Conservation (phyloP, 2,888 invertebrate species). For the Agonopterix subpropinquella region DNA sequence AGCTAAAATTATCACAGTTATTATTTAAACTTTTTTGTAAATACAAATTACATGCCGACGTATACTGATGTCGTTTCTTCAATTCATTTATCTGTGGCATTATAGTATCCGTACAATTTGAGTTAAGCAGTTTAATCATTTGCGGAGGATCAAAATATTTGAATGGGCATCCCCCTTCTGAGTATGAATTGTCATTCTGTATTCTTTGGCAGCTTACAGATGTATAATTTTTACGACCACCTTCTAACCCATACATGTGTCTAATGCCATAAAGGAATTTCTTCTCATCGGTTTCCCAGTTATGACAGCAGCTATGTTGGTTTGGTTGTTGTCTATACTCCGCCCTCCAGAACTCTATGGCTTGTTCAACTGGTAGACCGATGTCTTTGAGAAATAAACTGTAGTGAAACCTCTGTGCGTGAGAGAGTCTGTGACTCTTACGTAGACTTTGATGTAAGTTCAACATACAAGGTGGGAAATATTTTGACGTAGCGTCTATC, state of each 20-base stretch:
- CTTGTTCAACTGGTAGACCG: conserved; percentile 79
- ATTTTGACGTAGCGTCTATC: conserved; percentile 50
- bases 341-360: conserved; percentile 78
- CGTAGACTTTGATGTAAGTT: conserved; percentile 73
- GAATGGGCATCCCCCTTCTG: conserved; percentile 80
- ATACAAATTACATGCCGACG: conserved; percentile 42
- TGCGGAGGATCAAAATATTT: conserved; percentile 68
- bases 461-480: conserved; percentile 81
- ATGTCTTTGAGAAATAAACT: conserved; percentile 83
- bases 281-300: conserved; percentile 78
- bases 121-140: conserved; percentile 31
- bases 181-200: conserved; percentile 70
- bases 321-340: conserved; percentile 76
- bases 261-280: conserved; percentile 81
- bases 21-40: conserved; percentile 19
- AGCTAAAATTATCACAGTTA: conserved; percentile 39
- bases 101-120: conserved; percentile 18
- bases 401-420: conserved; percentile 78
- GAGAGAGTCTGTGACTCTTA: conserved; percentile 77
- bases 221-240: conserved; percentile 76
- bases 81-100: conserved; percentile 44
- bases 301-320: conserved; percentile 74
- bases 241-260: conserved; percentile 84
- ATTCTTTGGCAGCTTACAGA: conserved; percentile 76
- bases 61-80: conserved; percentile 34